A percentile compares a stretch with the other conserved stretches of the same genome.
phyloP scores from a whole-genome alignment of 2,797 vertebrate species.

The Morus bassanus region DNA sequence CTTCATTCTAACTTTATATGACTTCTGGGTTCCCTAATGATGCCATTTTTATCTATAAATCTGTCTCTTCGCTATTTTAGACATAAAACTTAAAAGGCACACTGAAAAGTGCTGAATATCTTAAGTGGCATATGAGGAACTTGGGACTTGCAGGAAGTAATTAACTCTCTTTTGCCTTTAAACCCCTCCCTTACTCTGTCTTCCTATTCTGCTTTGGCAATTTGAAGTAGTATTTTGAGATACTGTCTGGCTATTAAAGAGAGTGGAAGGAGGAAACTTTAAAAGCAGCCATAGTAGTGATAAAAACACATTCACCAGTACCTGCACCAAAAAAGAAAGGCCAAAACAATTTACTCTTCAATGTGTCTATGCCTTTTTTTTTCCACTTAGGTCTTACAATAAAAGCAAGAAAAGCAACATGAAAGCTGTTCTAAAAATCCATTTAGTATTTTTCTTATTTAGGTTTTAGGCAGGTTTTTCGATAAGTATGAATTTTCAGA shows the following conservation, averaged over 20 bases:
- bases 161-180: slow-evolving; percentile 24
- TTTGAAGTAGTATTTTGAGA: neutral
- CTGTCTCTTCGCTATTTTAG: slow-evolving; percentile 38
- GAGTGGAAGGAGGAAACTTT: neutral
- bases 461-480: neutral
- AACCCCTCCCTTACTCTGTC: neutral
- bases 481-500: neutral
- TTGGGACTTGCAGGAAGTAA: slow-evolving; percentile 2
- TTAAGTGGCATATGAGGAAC: neutral
- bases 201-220: neutral
- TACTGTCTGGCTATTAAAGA: neutral
- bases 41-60: neutral
- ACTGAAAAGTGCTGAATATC: neutral
- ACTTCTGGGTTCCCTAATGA: neutral
- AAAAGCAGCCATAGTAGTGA: neutral
- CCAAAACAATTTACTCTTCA: neutral
- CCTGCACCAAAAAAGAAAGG: neutral
- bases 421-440: neutral
- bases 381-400: neutral
- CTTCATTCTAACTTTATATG: neutral
- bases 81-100: slow-evolving; percentile 21
- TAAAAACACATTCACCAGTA: neutral
- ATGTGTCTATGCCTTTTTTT: neutral
- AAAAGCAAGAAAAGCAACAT: neutral
- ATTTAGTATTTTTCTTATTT: neutral